phyloP scores from a whole-genome alignment of 37 sponge, comb jelly and placozoan species.

The Chondrilla cf. caribensis region DNA sequence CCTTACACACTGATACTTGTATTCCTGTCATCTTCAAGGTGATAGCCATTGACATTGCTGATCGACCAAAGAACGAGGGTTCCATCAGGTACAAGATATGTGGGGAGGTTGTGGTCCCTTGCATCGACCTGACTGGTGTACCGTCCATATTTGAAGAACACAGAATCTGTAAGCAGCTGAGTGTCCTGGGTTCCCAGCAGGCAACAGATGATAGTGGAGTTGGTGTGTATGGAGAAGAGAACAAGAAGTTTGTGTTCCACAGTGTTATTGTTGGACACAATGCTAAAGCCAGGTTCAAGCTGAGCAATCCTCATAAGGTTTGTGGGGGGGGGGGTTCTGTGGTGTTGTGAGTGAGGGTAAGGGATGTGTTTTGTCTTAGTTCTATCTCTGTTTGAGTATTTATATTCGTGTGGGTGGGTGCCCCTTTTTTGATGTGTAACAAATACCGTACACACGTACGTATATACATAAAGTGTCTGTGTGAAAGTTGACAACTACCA shows the following conservation, averaged over 20 bases:
- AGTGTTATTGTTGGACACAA: conserved; percentile 87
- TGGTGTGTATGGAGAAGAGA: conserved; percentile 88
- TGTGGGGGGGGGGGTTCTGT: neutral
- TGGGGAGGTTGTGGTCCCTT: conserved; percentile 86
- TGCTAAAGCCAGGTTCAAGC: conserved; percentile 84
- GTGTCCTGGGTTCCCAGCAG: conserved; percentile 58
- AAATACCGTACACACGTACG: neutral
- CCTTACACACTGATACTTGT: too few relatives aligned
- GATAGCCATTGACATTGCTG: conserved; percentile 85
- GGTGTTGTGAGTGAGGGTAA: neutral
- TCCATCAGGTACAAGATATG: conserved; percentile 74
- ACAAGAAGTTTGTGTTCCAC: conserved; percentile 86
- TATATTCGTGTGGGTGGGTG: neutral
- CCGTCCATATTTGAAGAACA: conserved; percentile 95
- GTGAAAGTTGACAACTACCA: too few relatives aligned
- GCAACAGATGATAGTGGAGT: conserved; percentile 57
- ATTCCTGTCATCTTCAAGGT: conserved; percentile 13
- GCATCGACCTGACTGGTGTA: conserved; percentile 71
- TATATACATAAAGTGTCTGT: neutral
- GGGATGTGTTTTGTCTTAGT: too few relatives aligned
- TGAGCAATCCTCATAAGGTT: conserved; percentile 85
- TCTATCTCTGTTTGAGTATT: neutral
- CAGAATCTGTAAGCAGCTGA: conserved; percentile 77
- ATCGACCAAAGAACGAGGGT: conserved; percentile 41
- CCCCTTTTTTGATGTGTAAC: neutral